phyloP scores from a whole-genome alignment of 1,140 invertebrate species.

The Drosophila bipectinata region DNA sequence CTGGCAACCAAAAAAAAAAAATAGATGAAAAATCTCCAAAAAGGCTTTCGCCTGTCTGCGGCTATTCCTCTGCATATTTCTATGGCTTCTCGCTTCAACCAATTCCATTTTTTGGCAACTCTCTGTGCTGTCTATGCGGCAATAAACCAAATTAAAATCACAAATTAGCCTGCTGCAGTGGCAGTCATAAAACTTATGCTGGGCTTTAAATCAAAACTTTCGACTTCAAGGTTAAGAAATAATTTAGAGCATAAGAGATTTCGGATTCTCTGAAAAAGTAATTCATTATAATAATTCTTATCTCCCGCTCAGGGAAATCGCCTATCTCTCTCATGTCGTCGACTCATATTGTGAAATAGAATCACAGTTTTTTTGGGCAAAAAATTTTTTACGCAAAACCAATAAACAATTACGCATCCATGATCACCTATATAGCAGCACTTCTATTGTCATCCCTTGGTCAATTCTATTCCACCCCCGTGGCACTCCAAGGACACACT shows the following conservation, averaged over 20 bases:
- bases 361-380: conserved; percentile 31
- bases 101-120: conserved; percentile 47
- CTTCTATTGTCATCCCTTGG: conserved; percentile 22
- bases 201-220: not conserved
- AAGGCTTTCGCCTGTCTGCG: conserved; percentile 55
- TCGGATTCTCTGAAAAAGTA: not conserved
- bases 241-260: not conserved
- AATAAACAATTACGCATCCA: conserved; percentile 51
- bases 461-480: conserved; percentile 23
- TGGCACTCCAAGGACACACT: conserved; percentile 9
- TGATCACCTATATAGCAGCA: conserved; percentile 32
- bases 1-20: conserved; percentile 21
- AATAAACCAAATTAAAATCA: conserved; percentile 76
- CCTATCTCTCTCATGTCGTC: not conserved
- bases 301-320: not conserved
- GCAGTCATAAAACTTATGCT: conserved; percentile 24
- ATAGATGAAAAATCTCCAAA: conserved; percentile 5
- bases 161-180: conserved; percentile 74
- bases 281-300: too few relatives aligned
- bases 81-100: conserved; percentile 13
- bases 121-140: conserved; percentile 64
- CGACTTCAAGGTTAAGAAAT: not conserved
- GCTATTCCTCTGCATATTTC: conserved; percentile 43
- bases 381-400: conserved; percentile 48
- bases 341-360: conserved; percentile 23